Percentiles rank a stretch among this genome's conserved stretches.
Conservation (phyloP, 2,888 invertebrate species). For the Chrysodeixis includens region DNA sequence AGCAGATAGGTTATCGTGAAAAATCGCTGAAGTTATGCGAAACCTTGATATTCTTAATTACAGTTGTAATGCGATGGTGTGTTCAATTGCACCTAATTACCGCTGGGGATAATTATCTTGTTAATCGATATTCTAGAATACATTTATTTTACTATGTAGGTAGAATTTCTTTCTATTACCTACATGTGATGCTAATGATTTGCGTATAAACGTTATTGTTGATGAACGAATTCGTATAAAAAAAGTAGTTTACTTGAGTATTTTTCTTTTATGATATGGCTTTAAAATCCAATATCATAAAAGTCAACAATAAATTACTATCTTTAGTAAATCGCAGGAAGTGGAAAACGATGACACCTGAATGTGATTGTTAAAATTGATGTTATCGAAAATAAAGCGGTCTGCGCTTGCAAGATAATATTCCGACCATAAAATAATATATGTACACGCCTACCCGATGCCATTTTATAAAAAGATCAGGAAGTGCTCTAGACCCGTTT, state of each 20-base stretch:
- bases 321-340: slow-evolving; percentile 30
- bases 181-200: no score
- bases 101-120: slow-evolving; percentile 11
- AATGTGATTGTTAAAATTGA: slow-evolving; percentile 39
- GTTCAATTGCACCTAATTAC: slow-evolving; percentile 35
- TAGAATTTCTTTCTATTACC: no score
- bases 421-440: slow-evolving; percentile 46
- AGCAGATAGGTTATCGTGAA: slow-evolving; percentile 13
- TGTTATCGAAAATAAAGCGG: slow-evolving; percentile 43
- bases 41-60: slow-evolving; percentile 37
- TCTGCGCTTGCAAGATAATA: slow-evolving; percentile 43
- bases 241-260: no score
- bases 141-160: neutral
- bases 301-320: slow-evolving; percentile 13
- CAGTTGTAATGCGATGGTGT: slow-evolving; percentile 28
- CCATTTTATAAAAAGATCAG: slow-evolving; percentile 70
- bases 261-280: no score
- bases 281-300: neutral
- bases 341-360: slow-evolving; percentile 12
- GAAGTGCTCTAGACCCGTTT: slow-evolving; percentile 82
- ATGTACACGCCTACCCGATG: slow-evolving; percentile 59
- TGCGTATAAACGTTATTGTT: no score
- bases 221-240: no score
- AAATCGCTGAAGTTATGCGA: slow-evolving; percentile 36
- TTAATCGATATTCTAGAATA: slow-evolving; percentile 7